Base-by-base conservation (phyloP, 1,140 invertebrate species). In the Hyles euphorbiae region DNA sequence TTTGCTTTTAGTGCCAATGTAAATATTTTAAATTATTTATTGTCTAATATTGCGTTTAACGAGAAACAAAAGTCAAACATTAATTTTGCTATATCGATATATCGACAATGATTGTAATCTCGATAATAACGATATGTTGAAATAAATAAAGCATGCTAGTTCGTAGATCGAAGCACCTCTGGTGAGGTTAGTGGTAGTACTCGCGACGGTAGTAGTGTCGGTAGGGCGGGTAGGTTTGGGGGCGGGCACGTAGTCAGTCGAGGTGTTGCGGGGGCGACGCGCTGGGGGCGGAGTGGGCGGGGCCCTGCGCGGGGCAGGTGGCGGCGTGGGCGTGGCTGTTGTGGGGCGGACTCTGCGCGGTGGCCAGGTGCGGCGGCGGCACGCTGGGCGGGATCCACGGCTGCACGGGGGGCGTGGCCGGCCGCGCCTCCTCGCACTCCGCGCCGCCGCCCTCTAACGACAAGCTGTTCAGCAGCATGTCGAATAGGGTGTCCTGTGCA, bases 391-490 rank as follows among this genome's bases (percentile, higher is more conserved):
- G 75, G 56, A 63, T 60, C 77, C 81, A 80, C 5, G 78, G 76
- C 70, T 76, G 74, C 67, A 77, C 77, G 10, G 76, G 73, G 46
- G 77, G 75, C 48, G 70, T 69, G 53, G 60, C 50, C 3, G 67
- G 60, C 10, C 72, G 68, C 56, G 74, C 46, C 46, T 66, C 67
- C 58, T 68, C 72, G 40, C 63, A 60, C 43, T 56, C 70, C 33
- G 59, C 50, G 32, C 59, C 65, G 36, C 55, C 57, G 60, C 70
- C 66, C 40, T 83, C 81, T 33, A 85, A 65, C 5, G 81, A 72
- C 55, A 85, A 63, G 48, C 77, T 85, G 68, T 80, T 85, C 55
- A 87, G 67, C 52, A 87, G 69, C 67, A 87, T 83, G 59, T 87
- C 84, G 70, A 87, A 83, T 43, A 87, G 63, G 0, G 79, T 83